These are phyloP conservation scores for Aplysia californica DNA, from an alignment of 1,140 invertebrate genomes.

Conservation along the genomic window DNA sequence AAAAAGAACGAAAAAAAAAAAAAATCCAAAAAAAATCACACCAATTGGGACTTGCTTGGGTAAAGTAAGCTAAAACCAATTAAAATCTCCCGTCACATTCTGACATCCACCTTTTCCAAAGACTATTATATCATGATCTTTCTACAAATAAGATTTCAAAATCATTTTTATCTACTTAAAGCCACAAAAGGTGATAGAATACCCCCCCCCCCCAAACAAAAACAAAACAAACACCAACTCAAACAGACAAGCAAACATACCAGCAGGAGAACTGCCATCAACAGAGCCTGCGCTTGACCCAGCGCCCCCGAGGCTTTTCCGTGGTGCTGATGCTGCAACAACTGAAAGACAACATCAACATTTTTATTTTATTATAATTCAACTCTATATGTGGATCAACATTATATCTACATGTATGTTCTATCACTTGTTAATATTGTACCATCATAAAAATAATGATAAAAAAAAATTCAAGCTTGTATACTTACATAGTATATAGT, in stretches of 20 bases:
- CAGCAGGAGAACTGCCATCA: conserved; percentile 8
- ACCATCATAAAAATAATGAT: too few species aligned
- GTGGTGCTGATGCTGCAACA: not conserved
- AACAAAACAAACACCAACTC: not conserved
- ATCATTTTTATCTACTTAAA: too few species aligned
- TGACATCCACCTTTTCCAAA: too few species aligned
- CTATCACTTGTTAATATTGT: too few species aligned
- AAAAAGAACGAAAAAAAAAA: conserved; percentile 5
- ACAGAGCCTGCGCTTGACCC: not conserved
- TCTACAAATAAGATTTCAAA: too few species aligned
- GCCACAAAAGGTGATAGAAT: not conserved
- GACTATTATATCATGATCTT: too few species aligned
- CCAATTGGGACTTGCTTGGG: not conserved
- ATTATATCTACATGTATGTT: too few species aligned
- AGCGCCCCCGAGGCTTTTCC: not conserved
- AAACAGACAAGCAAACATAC: not conserved
- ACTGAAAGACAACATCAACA: not conserved
- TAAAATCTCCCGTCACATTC: not conserved
- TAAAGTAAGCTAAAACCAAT: not conserved
- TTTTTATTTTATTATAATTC: too few species aligned
- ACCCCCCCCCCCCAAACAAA: not conserved
- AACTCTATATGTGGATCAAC: too few species aligned
- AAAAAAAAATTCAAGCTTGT: too few species aligned
- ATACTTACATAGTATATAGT: too few species aligned
- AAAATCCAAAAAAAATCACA: not conserved